Conservation (phyloP, 2,888 invertebrate species). For the Saturnia japonica region DNA sequence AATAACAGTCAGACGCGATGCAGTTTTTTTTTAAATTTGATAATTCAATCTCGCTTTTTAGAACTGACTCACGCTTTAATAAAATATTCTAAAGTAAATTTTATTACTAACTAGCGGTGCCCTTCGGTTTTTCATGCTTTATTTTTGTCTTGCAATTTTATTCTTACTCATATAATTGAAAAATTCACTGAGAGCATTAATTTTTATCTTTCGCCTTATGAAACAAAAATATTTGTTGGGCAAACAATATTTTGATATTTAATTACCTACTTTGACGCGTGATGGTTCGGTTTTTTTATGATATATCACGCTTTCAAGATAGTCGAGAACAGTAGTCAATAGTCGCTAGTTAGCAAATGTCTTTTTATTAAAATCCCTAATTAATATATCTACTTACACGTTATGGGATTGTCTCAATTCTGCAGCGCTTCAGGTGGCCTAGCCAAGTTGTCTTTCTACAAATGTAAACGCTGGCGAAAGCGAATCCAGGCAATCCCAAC, state of each 20-base stretch:
- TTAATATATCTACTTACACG: too few species aligned
- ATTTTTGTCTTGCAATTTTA: too few species aligned
- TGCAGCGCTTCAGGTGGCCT: too few species aligned
- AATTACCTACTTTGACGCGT: slow-evolving; percentile 16
- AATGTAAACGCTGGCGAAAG: too few species aligned
- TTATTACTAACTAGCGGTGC: too few species aligned
- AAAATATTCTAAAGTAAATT: background rate
- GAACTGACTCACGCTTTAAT: background rate
- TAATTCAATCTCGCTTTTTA: background rate
- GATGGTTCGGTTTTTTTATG: background rate
- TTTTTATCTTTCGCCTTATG: slow-evolving; percentile 47
- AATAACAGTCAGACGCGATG: background rate
- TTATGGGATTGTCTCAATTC: too few species aligned
- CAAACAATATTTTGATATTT: slow-evolving; percentile 15
- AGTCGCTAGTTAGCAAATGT: background rate
- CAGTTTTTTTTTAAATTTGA: background rate
- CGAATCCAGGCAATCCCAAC: too few species aligned
- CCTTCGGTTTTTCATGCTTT: too few species aligned
- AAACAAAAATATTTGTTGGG: slow-evolving; percentile 40
- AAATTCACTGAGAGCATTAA: too few species aligned
- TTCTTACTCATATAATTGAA: too few species aligned
- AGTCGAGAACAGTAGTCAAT: background rate
- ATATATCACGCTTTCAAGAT: background rate
- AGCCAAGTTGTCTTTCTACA: too few species aligned
- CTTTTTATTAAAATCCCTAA: too few species aligned